Evolutionary conservation across 2,888 invertebrate genomes (phyloP), one percentile per base, ranked within the genome.

Genomic region (Dromius quadrimaculatus): DNA sequence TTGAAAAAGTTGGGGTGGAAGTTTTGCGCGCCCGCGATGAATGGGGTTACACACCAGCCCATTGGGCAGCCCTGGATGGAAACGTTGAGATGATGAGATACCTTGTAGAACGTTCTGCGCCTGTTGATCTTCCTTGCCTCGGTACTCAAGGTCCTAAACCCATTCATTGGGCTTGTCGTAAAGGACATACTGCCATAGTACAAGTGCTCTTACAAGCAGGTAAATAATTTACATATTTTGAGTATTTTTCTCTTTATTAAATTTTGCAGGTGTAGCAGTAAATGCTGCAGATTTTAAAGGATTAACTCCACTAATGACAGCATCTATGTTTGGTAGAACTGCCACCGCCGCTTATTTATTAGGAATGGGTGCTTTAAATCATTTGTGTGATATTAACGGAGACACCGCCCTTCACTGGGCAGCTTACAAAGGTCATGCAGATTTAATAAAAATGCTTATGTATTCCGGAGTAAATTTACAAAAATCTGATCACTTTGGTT

Each of bases 391-490:
- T 77, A 94, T 94, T 75, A 96, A 97, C 79, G 96, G 96, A 0
- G 96, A 97, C 78, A 94, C 94, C 0, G 95, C 96, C 0, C 83
- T 96, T 23, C 96, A 97, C 78, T 97, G 96, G 96, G 95, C 95
- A 0, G 93, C 95, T 0, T 96, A 96, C 81, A 96, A 96, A 82
- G 96, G 94, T 0, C 93, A 95, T 76, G 91, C 93, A 0, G 96
- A 96, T 78, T 83, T 96, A 71, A 95, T 96, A 79, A 88, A 93
- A 50, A 84, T 96, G 63, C 84, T 97, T 15, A 93, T 95, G 83
- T 95, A 95, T 82, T 95, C 95, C 8, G 96, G 96, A 1, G 94
- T 94, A 1, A 93, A 95, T 77, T 83, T 95, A 50, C 92, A 94
- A 77, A 94, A 94, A 81, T 91, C 92, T 1, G 96, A 97, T 81